Conservation (phyloP, 2,113 vertebrate genomes). For the Trogon melanurus region DNA sequence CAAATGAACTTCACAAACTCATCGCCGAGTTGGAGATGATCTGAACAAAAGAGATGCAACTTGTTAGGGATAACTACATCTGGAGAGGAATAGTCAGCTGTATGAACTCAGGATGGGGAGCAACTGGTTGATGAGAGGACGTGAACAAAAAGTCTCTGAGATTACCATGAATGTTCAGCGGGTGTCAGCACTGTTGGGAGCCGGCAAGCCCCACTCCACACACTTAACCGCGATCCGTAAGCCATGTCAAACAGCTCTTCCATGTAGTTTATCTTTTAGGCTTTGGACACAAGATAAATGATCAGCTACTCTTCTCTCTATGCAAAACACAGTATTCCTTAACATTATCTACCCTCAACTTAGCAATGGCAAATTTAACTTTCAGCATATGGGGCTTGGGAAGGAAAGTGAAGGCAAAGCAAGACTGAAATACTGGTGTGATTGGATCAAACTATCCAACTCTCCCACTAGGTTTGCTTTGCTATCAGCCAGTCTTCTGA, state of each 20-base stretch:
- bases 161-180: not conserved
- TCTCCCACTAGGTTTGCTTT: not conserved
- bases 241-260: not conserved
- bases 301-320: not conserved
- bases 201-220: not conserved
- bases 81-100: not conserved
- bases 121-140: not conserved
- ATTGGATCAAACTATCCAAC: not conserved
- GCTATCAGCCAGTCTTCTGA: not conserved
- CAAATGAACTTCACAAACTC: not conserved
- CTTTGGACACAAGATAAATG: not conserved
- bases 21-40: not conserved
- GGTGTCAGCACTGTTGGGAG: not conserved
- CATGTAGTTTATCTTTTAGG: not conserved
- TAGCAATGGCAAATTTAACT: not conserved
- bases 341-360: not conserved
- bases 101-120: not conserved
- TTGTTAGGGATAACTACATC: fast-evolving
- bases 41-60: not conserved
- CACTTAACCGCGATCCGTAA: not conserved
- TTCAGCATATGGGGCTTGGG: not conserved
- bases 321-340: not conserved
- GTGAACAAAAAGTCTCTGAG: not conserved
- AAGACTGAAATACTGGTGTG: not conserved
- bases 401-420: not conserved